These are phyloP conservation scores for Phyto melanocephala DNA, from an alignment of 2,888 invertebrate genomes.

Conservation along the genomic window DNA sequence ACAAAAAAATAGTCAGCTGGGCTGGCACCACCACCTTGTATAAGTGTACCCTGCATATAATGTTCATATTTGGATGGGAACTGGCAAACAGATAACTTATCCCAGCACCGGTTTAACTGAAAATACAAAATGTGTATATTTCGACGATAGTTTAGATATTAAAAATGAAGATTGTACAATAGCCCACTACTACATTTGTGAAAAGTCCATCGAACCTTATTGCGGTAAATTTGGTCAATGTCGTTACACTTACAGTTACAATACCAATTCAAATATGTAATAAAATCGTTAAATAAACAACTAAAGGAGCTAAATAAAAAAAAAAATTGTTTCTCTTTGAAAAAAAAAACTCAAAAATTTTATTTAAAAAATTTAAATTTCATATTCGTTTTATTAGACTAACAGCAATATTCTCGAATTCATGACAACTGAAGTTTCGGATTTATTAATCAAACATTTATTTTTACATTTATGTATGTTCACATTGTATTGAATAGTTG, in stretches of 20 bases:
- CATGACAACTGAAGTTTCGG: too few relatives aligned
- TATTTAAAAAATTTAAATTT: too few relatives aligned
- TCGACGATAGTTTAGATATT: neutral
- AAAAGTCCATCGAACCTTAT: constrained; percentile 20
- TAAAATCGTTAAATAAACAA: neutral
- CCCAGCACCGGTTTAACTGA: constrained; percentile 20
- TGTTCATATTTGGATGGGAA: constrained; percentile 38
- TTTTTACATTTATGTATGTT: too few relatives aligned
- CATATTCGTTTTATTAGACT: too few relatives aligned
- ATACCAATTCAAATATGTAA: neutral
- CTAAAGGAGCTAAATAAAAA: neutral
- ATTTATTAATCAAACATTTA: too few relatives aligned
- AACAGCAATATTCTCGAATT: too few relatives aligned
- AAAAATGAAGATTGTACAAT: neutral
- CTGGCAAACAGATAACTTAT: constrained; percentile 15
- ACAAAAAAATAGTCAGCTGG: too few relatives aligned
- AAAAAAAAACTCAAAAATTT: neutral
- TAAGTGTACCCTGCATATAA: too few relatives aligned
- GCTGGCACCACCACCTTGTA: too few relatives aligned
- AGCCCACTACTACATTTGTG: constrained; percentile 24
- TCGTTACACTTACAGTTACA: constrained; percentile 31
- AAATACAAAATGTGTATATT: constrained; percentile 3
- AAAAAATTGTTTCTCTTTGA: neutral
- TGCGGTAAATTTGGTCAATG: constrained; percentile 46
- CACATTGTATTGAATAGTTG: too few relatives aligned